phyloP scores from a whole-genome alignment of 2,113 vertebrate species.

The Leucopternis melanops region DNA sequence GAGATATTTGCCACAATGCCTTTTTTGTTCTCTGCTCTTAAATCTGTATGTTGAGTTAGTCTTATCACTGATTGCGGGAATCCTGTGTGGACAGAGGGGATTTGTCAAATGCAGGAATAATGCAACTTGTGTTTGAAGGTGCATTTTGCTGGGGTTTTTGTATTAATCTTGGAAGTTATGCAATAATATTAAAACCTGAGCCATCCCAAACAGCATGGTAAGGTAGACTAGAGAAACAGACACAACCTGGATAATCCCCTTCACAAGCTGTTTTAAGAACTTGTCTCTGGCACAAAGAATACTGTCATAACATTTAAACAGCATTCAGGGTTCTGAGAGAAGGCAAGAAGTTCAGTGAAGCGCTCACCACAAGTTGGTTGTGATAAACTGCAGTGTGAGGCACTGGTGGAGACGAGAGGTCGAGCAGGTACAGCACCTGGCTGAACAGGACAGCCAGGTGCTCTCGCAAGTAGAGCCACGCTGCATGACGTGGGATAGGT shows the following conservation, averaged over 20 bases:
- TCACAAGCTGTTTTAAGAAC: not conserved
- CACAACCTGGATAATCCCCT: not conserved
- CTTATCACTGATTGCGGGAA: not conserved
- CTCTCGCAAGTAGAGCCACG: accelerated
- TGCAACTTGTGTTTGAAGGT: not conserved
- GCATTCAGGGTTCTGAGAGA: not conserved
- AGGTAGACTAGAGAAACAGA: not conserved
- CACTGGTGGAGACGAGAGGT: not conserved
- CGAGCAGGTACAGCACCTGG: not conserved
- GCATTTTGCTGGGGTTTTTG: not conserved
- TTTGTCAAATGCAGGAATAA: slow-evolving; percentile 14
- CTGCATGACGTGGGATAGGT: not conserved
- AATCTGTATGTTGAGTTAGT: not conserved
- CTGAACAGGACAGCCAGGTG: not conserved
- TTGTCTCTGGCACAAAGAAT: not conserved
- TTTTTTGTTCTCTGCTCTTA: not conserved
- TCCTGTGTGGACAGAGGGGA: not conserved
- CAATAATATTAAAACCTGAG: slow-evolving; percentile 14
- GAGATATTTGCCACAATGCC: not conserved
- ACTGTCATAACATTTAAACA: not conserved
- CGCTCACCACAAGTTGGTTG: not conserved
- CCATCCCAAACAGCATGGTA: not conserved
- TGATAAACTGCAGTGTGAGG: not conserved
- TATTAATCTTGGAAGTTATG: slow-evolving; percentile 13
- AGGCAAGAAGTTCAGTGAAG: not conserved